phyloP scores from a whole-genome alignment of 2,797 vertebrate species.

The Argentina silus region DNA sequence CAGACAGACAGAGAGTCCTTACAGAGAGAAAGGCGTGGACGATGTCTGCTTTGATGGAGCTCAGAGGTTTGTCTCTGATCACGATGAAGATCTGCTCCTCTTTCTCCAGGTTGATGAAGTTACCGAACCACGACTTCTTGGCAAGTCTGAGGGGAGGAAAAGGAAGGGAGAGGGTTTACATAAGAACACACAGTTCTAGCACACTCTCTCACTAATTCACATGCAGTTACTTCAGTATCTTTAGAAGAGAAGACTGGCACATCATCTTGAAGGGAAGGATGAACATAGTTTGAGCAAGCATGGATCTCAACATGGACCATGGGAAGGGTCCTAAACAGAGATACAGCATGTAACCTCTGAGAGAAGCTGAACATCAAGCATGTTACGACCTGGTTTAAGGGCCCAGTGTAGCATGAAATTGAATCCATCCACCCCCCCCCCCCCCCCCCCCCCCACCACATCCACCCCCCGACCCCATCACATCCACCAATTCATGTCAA shows the following conservation, averaged over 20 bases:
- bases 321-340: neutral
- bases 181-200: neutral
- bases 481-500: too few relatives aligned
- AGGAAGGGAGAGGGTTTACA: neutral
- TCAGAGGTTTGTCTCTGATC: slow-evolving; percentile 96
- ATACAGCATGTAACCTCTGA: neutral
- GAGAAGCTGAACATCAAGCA: too few relatives aligned
- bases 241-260: neutral
- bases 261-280: neutral
- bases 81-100: slow-evolving; percentile 99
- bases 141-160: slow-evolving; percentile 82
- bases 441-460: neutral
- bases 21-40: slow-evolving; percentile 98
- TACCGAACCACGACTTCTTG: slow-evolving; percentile 99
- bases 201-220: neutral
- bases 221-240: slow-evolving; percentile 1
- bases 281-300: neutral
- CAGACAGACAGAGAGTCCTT: slow-evolving; percentile 48
- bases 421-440: neutral
- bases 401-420: neutral
- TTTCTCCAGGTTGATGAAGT: slow-evolving; percentile 98
- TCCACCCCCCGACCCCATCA: neutral
- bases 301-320: neutral
- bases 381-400: too few relatives aligned
- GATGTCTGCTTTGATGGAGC: slow-evolving; percentile 98